phyloP scores from a whole-genome alignment of 1,140 invertebrate species.

The Magallana ariakensis region DNA sequence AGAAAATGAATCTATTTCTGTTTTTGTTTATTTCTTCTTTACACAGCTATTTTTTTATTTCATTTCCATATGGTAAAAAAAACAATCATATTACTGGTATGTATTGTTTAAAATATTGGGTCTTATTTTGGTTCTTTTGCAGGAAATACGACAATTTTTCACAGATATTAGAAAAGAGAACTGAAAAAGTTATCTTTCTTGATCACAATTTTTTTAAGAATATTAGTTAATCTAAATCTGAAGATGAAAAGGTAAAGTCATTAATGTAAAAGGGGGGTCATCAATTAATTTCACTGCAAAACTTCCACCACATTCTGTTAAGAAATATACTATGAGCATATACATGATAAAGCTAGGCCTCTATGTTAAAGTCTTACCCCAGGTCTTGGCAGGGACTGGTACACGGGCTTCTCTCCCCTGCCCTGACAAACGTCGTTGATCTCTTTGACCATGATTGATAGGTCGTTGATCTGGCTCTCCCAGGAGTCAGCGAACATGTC shows the following conservation, averaged over 20 bases:
- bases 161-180: neutral
- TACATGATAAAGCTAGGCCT: too few relatives aligned
- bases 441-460: constrained; percentile 88
- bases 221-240: neutral
- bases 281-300: neutral
- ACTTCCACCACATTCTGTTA: neutral
- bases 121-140: neutral
- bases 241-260: neutral
- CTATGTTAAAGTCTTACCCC: constrained; percentile 85
- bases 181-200: constrained; percentile 7
- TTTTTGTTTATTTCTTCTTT: too few relatives aligned
- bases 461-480: constrained; percentile 94
- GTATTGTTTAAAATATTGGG: too few relatives aligned
- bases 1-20: neutral
- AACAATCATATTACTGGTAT: too few relatives aligned
- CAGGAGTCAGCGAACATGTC: constrained; percentile 99
- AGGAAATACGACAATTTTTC: neutral
- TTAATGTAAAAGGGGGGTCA: too few relatives aligned
- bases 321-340: neutral
- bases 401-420: constrained; percentile 90
- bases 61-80: too few relatives aligned
- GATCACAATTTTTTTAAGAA: neutral
- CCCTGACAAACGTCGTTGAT: constrained; percentile 91
- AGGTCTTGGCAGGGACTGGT: constrained; percentile 95
- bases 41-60: too few relatives aligned